A percentile compares a stretch with the other conserved stretches of the same genome.
phyloP scores from a whole-genome alignment of 2,113 vertebrate genomes.

The Clarias macrocephalus region DNA sequence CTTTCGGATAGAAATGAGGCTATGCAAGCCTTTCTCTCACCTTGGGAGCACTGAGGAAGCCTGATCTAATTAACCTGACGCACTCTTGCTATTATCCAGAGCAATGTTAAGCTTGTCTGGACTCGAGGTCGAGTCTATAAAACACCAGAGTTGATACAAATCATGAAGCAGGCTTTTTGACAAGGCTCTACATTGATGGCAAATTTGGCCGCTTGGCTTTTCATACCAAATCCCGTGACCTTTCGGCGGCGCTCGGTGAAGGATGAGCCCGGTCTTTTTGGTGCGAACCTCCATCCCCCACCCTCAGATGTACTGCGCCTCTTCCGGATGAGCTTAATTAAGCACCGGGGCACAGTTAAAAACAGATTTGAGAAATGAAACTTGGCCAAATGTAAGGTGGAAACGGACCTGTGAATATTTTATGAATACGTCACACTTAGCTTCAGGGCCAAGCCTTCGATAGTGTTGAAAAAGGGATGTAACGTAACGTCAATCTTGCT shows the following conservation, averaged over 20 bases:
- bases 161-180: not conserved
- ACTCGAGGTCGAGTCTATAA: constrained; percentile 7
- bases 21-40: constrained; percentile 11
- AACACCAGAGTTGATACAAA: not conserved
- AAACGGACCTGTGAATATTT: constrained; percentile 25
- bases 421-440: not conserved
- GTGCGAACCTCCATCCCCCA: not conserved
- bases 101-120: constrained; percentile 18
- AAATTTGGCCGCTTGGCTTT: not conserved
- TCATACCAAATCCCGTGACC: constrained; percentile 20
- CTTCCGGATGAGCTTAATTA: not conserved
- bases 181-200: not conserved
- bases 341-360: not conserved
- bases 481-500: not conserved
- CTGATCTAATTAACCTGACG: constrained; percentile 37
- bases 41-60: constrained; percentile 14
- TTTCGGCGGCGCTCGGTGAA: not conserved
- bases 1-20: constrained; percentile 26
- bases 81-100: constrained; percentile 8
- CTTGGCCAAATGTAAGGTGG: not conserved
- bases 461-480: not conserved
- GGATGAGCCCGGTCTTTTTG: constrained; percentile 9
- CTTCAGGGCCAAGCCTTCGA: constrained; percentile 2
- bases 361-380: constrained; percentile 7
- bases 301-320: not conserved